Conservation (phyloP, 2,797 vertebrate genomes). For the Muscicapa striata region DNA sequence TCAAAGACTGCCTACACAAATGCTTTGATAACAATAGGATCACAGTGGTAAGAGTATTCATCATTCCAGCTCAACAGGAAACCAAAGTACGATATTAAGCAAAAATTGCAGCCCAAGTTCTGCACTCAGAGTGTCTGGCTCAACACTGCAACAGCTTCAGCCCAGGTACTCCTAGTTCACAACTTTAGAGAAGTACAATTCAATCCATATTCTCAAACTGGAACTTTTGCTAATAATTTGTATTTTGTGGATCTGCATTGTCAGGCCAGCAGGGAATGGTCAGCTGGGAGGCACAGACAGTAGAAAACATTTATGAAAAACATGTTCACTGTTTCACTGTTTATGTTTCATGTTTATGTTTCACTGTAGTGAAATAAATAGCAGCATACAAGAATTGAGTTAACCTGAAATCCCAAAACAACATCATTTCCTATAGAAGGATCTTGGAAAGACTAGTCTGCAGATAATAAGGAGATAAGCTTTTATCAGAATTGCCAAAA, state of each 20-base stretch:
- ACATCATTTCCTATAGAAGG: neutral
- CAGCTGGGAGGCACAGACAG: neutral
- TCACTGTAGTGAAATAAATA: neutral
- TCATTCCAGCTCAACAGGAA: neutral
- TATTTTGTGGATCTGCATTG: neutral
- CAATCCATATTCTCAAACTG: neutral
- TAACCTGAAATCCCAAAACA: neutral
- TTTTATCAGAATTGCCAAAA: neutral
- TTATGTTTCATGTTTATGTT: too few species aligned
- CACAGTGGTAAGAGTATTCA: neutral
- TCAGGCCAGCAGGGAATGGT: neutral
- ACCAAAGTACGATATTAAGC: neutral
- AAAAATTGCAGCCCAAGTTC: neutral
- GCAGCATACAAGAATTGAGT: neutral
- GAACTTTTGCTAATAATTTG: neutral
- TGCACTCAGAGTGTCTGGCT: neutral
- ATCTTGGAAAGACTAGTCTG: neutral
- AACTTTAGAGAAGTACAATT: neutral
- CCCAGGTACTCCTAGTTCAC: neutral
- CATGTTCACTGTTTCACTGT: too few species aligned
- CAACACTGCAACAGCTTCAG: neutral
- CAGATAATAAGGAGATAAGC: neutral
- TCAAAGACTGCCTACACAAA: constrained; percentile 5
- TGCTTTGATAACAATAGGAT: neutral
- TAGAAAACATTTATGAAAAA: neutral